Evolutionary conservation across 2,888 invertebrate genomes (phyloP).

Genomic region (Lutraria lutraria): DNA sequence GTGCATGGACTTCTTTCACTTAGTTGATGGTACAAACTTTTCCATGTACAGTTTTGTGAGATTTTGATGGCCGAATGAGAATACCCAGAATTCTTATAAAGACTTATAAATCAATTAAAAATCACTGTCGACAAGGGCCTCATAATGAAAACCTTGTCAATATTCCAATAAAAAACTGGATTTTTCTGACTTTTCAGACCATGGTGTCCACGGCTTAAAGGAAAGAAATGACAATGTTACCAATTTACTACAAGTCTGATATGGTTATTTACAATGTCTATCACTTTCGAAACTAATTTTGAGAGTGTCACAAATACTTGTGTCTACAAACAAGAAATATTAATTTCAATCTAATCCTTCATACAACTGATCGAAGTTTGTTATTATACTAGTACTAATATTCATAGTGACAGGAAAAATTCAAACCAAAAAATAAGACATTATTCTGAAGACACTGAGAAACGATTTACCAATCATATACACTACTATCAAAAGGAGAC

Average conservation of each 20-base stretch:
- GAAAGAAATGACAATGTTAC: neutral
- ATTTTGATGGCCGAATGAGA: no score
- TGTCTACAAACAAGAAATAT: conserved; percentile 12
- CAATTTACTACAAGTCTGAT: conserved; percentile 13
- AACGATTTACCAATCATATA: neutral
- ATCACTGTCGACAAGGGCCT: no score
- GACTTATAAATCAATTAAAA: no score
- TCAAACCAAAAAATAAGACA: neutral
- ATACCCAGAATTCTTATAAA: no score
- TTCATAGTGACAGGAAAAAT: neutral
- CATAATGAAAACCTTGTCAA: no score
- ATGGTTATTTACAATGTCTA: conserved; percentile 13
- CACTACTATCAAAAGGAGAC: no score
- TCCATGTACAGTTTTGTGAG: no score
- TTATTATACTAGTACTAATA: conserved; percentile 3
- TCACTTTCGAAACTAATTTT: conserved; percentile 15
- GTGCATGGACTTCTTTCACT: no score
- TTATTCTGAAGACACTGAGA: neutral
- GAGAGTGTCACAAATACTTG: conserved; percentile 1
- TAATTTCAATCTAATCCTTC: neutral
- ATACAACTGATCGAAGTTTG: neutral
- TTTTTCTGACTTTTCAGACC: conserved; percentile 4
- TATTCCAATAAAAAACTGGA: neutral
- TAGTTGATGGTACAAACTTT: no score
- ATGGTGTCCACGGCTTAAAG: neutral